Conservation (phyloP, 2,888 invertebrate genomes). For the Masnerella sp. region DNA sequence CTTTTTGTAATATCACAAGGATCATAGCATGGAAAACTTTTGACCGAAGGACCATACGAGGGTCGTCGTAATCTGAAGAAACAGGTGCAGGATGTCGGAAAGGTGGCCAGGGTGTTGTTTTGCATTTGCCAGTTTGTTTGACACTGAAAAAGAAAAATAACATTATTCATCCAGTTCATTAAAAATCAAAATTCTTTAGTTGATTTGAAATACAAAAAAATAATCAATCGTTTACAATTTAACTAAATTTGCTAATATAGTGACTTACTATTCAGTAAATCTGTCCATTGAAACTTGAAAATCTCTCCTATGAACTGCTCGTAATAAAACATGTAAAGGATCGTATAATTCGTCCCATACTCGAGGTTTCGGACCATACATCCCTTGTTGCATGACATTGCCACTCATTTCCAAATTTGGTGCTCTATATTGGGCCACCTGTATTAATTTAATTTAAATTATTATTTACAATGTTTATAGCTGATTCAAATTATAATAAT, state of each 20-base stretch:
- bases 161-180: no score
- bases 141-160: conserved; percentile 79
- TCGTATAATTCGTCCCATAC: conserved; percentile 97
- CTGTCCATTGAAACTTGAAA: conserved; percentile 97
- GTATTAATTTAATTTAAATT: no score
- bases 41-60: conserved; percentile 81
- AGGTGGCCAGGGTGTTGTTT: conserved; percentile 87
- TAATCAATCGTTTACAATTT: no score
- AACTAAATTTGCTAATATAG: no score
- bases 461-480: not conserved
- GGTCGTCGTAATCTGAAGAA: conserved; percentile 84
- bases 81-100: conserved; percentile 85
- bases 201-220: no score
- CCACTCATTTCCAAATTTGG: conserved; percentile 91
- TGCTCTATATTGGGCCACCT: conserved; percentile 91
- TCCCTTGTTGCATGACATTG: conserved; percentile 85
- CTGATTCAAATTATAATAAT: no score
- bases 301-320: conserved; percentile 94
- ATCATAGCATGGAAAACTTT: conserved; percentile 85
- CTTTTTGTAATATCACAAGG: conserved; percentile 90
- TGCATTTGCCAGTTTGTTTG: conserved; percentile 81
- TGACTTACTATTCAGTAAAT: conserved; percentile 90
- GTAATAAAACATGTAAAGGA: conserved; percentile 92
- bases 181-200: no score
- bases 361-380: conserved; percentile 90